Conservation (phyloP, 2,888 invertebrate species). For the Horisme vitalbata region DNA sequence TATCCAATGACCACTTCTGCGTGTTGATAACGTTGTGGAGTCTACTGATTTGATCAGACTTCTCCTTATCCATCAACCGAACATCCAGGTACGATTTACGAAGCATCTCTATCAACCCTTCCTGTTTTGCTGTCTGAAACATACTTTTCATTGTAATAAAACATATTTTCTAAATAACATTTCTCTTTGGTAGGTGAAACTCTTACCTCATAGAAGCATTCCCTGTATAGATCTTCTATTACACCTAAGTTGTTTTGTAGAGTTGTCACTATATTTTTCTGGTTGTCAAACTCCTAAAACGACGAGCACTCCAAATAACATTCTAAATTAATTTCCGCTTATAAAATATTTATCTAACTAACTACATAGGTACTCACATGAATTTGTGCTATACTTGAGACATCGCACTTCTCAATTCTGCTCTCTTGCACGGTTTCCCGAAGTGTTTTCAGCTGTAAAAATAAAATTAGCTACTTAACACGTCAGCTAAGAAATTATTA, state of each 20-base stretch:
- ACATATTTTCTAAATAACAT: not conserved
- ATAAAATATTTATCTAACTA: not conserved
- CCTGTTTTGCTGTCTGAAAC: conserved; percentile 68
- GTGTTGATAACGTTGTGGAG: conserved; percentile 51
- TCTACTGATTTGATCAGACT: conserved; percentile 48
- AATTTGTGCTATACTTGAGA: conserved; percentile 40
- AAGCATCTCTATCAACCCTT: conserved; percentile 62
- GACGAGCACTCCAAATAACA: conserved; percentile 5
- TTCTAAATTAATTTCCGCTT: not conserved
- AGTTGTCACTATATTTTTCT: conserved; percentile 50
- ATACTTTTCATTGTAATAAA: not conserved
- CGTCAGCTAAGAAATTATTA: too few species aligned
- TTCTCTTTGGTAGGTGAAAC: not conserved
- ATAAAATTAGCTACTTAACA: too few species aligned
- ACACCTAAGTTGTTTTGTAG: conserved; percentile 61
- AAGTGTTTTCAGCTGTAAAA: conserved; percentile 41
- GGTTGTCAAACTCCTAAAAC: conserved; percentile 51
- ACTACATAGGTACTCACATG: conserved; percentile 37
- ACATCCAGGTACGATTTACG: conserved; percentile 61
- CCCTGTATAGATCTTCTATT: conserved; percentile 69
- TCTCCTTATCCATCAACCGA: conserved; percentile 54
- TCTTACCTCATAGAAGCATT: conserved; percentile 74
- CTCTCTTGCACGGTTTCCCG: conserved; percentile 37
- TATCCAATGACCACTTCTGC: conserved; percentile 57
- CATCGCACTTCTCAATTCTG: conserved; percentile 43